Base-by-base conservation (phyloP, 2,888 invertebrate species). In the Sericinus montela region DNA sequence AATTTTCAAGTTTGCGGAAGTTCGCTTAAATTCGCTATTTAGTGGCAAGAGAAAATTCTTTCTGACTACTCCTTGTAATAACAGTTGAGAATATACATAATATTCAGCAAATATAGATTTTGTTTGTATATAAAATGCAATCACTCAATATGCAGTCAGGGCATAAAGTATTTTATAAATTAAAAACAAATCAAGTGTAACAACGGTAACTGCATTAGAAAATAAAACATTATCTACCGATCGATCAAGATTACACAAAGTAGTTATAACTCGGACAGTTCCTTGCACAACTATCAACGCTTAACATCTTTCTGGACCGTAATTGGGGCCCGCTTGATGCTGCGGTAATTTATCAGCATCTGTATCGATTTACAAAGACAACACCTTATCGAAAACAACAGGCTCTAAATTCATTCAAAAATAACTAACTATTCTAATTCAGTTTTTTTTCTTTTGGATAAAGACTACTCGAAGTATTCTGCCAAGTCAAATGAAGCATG, bases 291-390 rank as follows among this genome's bases (percentile, higher is more conserved):
- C 53, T 60, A 70, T 71, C 72, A 46, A 30, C 47, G 16, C 59
- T 45, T 57, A 57, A 59, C 62, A 72, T 72, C 69, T 65, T 52
- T 35, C 37, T 45, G 51, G 39, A 45, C 62, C 64, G 59, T 72
- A 72, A 75, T 74, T 72, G 71, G 68, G 63, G 52, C 57, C 48
- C 43, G 52, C 44, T 57, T 58, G 51, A 56, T 50, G 57, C 56
- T 50, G 53, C 54, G 61, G 67, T 60, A 65, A 71, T 71, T 66
- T 75, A 75, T 72, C 73, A 74, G 68, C 62, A 75, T 19, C 19
- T 19, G 2, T 60, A 56, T 54, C 58, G 53, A 60, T 64, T 71
- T 72, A 70, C 72, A 67, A 60, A 62, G 65, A 65, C 65, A 66
- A 60, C 64, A 61, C 39, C 34, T 28, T 34, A 34, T 44, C 34